These are phyloP conservation scores for Mesorhabditis spiculigera DNA, from an alignment of 2,888 invertebrate species.

Conservation along the genomic window DNA sequence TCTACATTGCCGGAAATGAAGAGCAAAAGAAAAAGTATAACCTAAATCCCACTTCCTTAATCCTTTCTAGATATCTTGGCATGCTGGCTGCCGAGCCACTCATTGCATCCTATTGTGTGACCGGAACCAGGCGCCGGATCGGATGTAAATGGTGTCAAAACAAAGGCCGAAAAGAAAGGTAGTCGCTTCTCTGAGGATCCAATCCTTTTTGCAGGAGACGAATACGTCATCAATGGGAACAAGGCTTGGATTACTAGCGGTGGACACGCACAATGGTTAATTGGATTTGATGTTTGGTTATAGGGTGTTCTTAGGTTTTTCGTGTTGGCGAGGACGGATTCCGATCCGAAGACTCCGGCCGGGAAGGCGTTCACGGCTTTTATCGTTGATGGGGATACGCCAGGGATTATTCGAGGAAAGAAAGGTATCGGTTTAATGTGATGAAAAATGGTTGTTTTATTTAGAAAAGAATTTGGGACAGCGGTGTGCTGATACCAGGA, in stretches of 20 bases:
- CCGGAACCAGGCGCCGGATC: constrained; percentile 93
- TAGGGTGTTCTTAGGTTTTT: constrained; percentile 26
- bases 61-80: constrained; percentile 62
- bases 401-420: constrained; percentile 81
- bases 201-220: constrained; percentile 28
- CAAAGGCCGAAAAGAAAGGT: constrained; percentile 66
- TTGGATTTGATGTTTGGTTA: constrained; percentile 67
- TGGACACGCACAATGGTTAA: constrained; percentile 89
- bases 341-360: constrained; percentile 84
- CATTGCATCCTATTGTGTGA: constrained; percentile 88
- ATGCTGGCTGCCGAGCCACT: constrained; percentile 78
- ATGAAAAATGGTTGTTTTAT: neutral
- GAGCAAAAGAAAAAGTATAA: constrained; percentile 86
- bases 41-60: neutral
- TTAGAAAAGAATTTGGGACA: constrained; percentile 91
- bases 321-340: constrained; percentile 70
- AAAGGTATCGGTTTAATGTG: constrained; percentile 70
- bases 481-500: constrained; percentile 81
- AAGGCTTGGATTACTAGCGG: constrained; percentile 78
- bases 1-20: constrained; percentile 76
- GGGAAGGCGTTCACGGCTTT: constrained; percentile 92
- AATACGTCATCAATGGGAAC: constrained; percentile 49
- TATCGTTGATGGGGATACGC: constrained; percentile 83
- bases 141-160: constrained; percentile 86
- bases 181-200: neutral